These are phyloP conservation scores for Apteryx owenii DNA, from an alignment of 2,113 vertebrate genomes.

Conservation along the genomic window DNA sequence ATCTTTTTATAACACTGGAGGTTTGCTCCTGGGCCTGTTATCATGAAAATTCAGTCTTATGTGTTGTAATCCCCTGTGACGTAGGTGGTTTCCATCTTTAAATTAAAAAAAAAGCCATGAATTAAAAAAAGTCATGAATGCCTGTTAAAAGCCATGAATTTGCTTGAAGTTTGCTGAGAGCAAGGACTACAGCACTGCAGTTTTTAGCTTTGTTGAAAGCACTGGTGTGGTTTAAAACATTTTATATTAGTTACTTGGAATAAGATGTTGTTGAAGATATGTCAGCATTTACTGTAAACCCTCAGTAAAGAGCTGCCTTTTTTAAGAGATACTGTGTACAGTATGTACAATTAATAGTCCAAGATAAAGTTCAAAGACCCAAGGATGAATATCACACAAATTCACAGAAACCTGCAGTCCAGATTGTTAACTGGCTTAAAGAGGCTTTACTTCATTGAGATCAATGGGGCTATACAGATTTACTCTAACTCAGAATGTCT, in stretches of 20 bases:
- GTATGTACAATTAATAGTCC: background rate
- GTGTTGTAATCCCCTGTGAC: background rate
- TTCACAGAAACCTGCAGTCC: background rate
- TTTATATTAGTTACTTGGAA: background rate
- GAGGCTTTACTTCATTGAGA: background rate
- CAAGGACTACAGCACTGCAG: background rate
- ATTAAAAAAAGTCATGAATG: too few species aligned
- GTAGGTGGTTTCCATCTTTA: background rate
- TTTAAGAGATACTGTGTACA: background rate
- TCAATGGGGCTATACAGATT: background rate
- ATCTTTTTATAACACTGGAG: background rate
- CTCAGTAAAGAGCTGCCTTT: background rate
- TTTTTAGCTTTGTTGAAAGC: background rate
- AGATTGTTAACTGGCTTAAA: background rate
- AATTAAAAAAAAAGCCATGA: background rate
- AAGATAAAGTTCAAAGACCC: constrained; percentile 30
- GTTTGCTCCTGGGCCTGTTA: background rate
- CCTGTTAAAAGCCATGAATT: background rate
- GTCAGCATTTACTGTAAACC: background rate
- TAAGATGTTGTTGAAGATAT: background rate
- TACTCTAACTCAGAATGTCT: background rate
- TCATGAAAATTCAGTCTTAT: background rate
- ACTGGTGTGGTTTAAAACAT: background rate
- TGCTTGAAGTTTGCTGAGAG: background rate
- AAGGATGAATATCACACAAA: background rate